Evolutionary conservation across 2,797 vertebrate species (phyloP), one percentile per base, ranked within the genome.

Genomic region (Geotrypetes seraphini): DNA sequence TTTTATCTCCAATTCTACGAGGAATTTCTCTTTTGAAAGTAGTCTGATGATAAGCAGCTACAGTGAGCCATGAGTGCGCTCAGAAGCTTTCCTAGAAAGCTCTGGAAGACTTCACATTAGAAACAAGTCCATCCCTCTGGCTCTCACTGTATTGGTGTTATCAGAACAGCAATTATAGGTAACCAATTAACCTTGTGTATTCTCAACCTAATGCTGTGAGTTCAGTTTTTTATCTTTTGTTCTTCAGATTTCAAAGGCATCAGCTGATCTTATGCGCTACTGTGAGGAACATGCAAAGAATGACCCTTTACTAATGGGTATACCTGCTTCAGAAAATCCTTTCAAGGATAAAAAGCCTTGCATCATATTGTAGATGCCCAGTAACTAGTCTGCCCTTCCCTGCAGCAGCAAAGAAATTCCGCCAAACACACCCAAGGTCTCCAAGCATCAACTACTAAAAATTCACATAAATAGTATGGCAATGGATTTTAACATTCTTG

Each of bases 301-400:
- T 3, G 95, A 98, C 47, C 92, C 91, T 1, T 51, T 98, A 55
- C 87, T 98, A 4, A 80, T 84, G 57, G 93, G 93, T 16, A 92
- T 97, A 7, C 90, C 90, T 0, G 65, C 91, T 8, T 98, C 95
- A 5, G 93, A 97, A 72, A 98, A 98, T 72, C 95, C 93, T 27
- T 97, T 97, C 81, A 97, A 97, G 83, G 95, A 97, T 73, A 98
- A 96, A 76, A 97, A 96, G 42, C 85, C 91, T 23, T 98, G 95
- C 70, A 82, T 76, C 75, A 86, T 98, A 71, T 81, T 98, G 67
- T 98, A 98, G 81, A 79, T 51, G 24, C 47, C 4, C 22, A 17
- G 16, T 13, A 35, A 61, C 33, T 31, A 8, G 18, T 28, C 36
- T 31, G 36, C 48, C 50, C 47, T 33, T 43, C 44, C 6, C 41